These are phyloP conservation scores for Odocoileus hemionus DNA, from an alignment of 2,113 vertebrate species.

Conservation along the genomic window DNA sequence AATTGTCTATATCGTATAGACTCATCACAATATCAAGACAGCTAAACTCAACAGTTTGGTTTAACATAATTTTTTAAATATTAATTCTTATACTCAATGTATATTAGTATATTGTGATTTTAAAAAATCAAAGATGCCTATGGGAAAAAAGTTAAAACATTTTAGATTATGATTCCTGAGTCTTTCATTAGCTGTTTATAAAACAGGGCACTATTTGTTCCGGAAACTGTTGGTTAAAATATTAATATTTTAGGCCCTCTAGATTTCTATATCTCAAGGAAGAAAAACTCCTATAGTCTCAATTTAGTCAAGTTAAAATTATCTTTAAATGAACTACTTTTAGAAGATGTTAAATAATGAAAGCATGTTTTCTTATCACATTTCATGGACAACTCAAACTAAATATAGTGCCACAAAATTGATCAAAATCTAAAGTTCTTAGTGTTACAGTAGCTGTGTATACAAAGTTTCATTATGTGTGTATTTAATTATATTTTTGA, in stretches of 20 bases:
- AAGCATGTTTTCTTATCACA: neutral
- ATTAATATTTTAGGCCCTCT: neutral
- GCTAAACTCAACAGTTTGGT: neutral
- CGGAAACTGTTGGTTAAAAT: neutral
- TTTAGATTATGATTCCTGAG: neutral
- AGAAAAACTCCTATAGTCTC: neutral
- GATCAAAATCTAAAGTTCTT: neutral
- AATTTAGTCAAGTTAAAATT: neutral
- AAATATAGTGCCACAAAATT: neutral
- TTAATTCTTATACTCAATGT: neutral
- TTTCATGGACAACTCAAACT: neutral
- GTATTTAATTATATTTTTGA: neutral
- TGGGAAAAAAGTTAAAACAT: neutral
- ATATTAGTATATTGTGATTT: neutral
- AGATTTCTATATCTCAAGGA: neutral
- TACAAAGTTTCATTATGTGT: neutral
- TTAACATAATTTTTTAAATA: neutral
- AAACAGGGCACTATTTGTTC: neutral
- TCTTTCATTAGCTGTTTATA: neutral
- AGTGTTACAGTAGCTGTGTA: neutral
- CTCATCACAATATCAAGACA: neutral
- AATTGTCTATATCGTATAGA: neutral
- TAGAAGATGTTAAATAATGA: conserved; percentile 2
- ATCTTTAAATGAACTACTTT: neutral
- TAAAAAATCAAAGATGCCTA: neutral